phyloP scores from a whole-genome alignment of 2,797 vertebrate species.

The Neosilurus hyrtlii region DNA sequence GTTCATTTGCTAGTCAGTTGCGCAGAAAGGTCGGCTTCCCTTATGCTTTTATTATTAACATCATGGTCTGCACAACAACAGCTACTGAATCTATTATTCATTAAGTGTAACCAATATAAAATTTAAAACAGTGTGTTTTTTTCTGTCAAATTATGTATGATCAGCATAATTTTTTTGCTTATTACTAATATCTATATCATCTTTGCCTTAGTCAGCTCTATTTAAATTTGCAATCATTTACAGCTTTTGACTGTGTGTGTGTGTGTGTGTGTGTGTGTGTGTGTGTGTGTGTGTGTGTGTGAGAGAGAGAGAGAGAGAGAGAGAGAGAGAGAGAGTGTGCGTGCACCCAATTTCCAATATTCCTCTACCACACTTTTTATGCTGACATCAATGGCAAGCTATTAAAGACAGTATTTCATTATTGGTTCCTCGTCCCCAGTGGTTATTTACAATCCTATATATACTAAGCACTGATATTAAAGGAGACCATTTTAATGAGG shows the following conservation, averaged over 20 bases:
- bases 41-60: conserved; percentile 86
- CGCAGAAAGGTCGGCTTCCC: conserved; percentile 74
- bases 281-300: neutral
- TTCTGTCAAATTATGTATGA: conserved; percentile 96
- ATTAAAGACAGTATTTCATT: conserved; percentile 99
- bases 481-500: conserved; percentile 99
- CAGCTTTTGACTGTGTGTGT: conserved; percentile 90
- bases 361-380: conserved; percentile 99
- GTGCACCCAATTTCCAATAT: conserved; percentile 98
- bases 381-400: conserved; percentile 99
- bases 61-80: conserved; percentile 88
- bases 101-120: conserved; percentile 99
- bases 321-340: neutral
- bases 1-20: conserved; percentile 78
- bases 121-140: conserved; percentile 94
- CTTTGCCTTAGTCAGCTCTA: conserved; percentile 99
- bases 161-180: conserved; percentile 99
- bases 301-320: neutral
- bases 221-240: conserved; percentile 99
- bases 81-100: conserved; percentile 98
- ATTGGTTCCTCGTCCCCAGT: conserved; percentile 99
- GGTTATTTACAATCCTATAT: conserved; percentile 99
- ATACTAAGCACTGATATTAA: conserved; percentile 99
- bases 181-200: conserved; percentile 99
- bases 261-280: neutral